These are phyloP conservation scores for Pocillopora verrucosa DNA, from an alignment of 64 coral and sea anemone genomes.

Conservation along the genomic window DNA sequence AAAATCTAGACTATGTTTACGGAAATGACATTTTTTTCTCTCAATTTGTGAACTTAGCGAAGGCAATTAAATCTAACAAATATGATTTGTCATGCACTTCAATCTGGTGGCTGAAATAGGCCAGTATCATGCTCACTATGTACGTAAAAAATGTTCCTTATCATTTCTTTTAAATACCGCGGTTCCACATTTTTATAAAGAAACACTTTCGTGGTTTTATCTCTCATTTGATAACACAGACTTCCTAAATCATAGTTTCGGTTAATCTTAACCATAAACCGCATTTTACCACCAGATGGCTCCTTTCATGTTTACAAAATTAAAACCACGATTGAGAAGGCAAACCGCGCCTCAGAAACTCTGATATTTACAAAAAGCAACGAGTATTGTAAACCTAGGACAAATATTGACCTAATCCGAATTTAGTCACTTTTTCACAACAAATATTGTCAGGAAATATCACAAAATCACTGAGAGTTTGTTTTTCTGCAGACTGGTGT, in stretches of 20 bases:
- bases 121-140: no score
- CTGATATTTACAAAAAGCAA: not conserved
- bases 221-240: not conserved
- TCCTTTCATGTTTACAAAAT: not conserved
- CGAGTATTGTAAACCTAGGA: not conserved
- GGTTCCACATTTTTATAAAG: not conserved
- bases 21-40: not conserved
- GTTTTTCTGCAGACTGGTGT: not conserved
- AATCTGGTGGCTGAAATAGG: not conserved
- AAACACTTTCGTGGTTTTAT: not conserved
- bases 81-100: not conserved
- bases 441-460: constrained; percentile 18
- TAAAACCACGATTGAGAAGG: not conserved
- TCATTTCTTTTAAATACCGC: not conserved
- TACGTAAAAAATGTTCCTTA: no score
- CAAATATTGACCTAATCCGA: constrained; percentile 1
- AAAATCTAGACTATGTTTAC: not conserved
- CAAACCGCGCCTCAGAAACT: not conserved
- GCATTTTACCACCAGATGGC: not conserved
- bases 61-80: not conserved
- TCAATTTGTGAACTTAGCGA: not conserved
- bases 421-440: constrained; percentile 25
- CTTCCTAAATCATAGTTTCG: not conserved
- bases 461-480: constrained; percentile 3
- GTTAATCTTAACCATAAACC: not conserved